Evolutionary conservation across 2,797 vertebrate genomes (phyloP), one percentile per base, ranked within the genome.

Genomic region (Pipistrellus kuhlii): DNA sequence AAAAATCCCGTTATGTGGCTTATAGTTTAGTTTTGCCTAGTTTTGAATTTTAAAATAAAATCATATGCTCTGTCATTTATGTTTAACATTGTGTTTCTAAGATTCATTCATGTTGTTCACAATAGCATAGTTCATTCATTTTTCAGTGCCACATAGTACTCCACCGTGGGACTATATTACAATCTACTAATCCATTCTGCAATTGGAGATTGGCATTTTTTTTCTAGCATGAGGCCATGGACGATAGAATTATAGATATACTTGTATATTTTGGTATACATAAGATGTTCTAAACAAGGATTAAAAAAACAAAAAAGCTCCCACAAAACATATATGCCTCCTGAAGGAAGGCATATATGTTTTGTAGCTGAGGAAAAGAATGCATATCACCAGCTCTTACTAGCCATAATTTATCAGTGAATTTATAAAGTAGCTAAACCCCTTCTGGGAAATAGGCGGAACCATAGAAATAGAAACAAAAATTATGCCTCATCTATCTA

Each of bases 41-140:
- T 83, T 91, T 86, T 93, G 46, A 71, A 88, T 89, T 88, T 81
- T 75, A 80, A 81, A 55, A 21, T 69, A 81, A 66, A 95, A 77
- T 23, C 9, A 59, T 13, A 46, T 14, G 7, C 38, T 69, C 35
- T 68, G 41, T 69, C 82, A 48, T 69, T 88, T 84, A n/a, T 32
- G n/a, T 41, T 89, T 66, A 77, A 64, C 38, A 51, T 20, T 64
- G 11, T 78, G 27, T 71, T 90, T 85, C 68, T 73, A 68, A 46
- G 30, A 62, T 68, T 48, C 62, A 72, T 55, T 85, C 25, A 44
- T 35, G 53, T 44, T 66, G 73, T 57, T 88, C 20, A 55, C 27
- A 27, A 27, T 30, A 75, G 30, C 41, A 85, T 7, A 21, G 77
- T 18, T 85, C 27, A 10, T 59, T 72, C 46, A 4, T 85, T 93